phyloP scores from a whole-genome alignment of 2,888 invertebrate genomes.

The Cantharis nigra region DNA sequence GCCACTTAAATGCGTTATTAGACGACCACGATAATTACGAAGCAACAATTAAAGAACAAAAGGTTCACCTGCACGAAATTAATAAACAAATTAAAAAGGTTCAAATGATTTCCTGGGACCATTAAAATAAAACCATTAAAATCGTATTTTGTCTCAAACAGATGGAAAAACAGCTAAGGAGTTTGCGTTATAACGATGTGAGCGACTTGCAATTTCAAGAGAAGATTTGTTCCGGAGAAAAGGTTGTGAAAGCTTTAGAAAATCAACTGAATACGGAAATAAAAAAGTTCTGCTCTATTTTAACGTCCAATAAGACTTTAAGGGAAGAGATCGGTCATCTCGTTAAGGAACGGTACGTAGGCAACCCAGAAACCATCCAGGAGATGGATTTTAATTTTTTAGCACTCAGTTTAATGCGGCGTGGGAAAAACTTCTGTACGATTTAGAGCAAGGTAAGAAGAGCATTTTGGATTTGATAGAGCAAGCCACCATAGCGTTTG shows the following conservation, averaged over 20 bases:
- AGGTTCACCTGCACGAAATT: slow-evolving; percentile 13
- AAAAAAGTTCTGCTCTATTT: slow-evolving; percentile 75
- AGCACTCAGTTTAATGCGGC: slow-evolving; percentile 81
- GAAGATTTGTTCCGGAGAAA: slow-evolving; percentile 58
- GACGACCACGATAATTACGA: slow-evolving; percentile 17
- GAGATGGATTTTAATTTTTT: slow-evolving; percentile 7
- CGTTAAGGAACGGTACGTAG: slow-evolving; percentile 71
- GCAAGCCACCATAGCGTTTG: slow-evolving; percentile 85
- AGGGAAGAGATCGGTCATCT: slow-evolving; percentile 83
- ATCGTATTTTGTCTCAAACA: slow-evolving; percentile 32
- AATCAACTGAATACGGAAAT: slow-evolving; percentile 77
- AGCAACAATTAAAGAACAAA: slow-evolving; percentile 4
- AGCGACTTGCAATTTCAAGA: slow-evolving; percentile 58
- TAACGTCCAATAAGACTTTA: slow-evolving; percentile 73
- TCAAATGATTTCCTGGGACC: not conserved
- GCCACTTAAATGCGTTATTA: slow-evolving; percentile 43
- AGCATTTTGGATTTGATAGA: slow-evolving; percentile 86
- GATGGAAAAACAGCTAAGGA: slow-evolving; percentile 55
- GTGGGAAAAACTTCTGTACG: slow-evolving; percentile 77
- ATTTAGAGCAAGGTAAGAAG: slow-evolving; percentile 78
- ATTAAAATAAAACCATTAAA: not conserved
- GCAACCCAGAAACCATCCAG: not conserved
- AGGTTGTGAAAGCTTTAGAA: slow-evolving; percentile 67
- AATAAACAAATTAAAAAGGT: slow-evolving; percentile 23
- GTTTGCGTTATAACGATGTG: slow-evolving; percentile 53